Percentiles rank a stretch among this genome's conserved stretches.
Conservation (phyloP, 2,888 invertebrate genomes). For the Mamestra brassicae region DNA sequence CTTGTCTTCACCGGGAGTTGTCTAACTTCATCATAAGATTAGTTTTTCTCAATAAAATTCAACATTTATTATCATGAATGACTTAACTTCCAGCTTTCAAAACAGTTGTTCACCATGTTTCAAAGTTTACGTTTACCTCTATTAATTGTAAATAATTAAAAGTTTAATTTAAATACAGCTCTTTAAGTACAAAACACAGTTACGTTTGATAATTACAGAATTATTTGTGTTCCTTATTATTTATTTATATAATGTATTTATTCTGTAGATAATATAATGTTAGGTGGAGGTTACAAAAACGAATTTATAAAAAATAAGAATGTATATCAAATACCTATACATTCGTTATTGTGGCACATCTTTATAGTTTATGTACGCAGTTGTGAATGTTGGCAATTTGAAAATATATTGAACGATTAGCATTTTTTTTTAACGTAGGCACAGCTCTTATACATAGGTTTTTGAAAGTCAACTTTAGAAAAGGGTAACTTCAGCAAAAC, state of each 20-base stretch:
- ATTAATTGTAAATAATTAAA: slow-evolving; percentile 51
- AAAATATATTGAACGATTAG: not conserved
- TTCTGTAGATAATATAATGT: slow-evolving; percentile 39
- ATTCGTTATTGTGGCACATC: slow-evolving; percentile 46
- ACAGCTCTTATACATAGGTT: not conserved
- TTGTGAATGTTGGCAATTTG: slow-evolving; percentile 19
- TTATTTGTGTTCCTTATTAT: slow-evolving; percentile 38
- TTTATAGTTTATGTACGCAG: slow-evolving; percentile 27
- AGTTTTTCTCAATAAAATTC: not conserved
- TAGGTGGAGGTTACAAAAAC: slow-evolving; percentile 29
- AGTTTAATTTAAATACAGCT: slow-evolving; percentile 58
- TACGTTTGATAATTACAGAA: slow-evolving; percentile 51
- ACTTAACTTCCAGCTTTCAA: slow-evolving; percentile 17
- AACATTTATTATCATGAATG: slow-evolving; percentile 10
- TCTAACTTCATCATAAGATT: not conserved
- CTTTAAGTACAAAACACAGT: slow-evolving; percentile 68
- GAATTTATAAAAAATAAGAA: slow-evolving; percentile 32
- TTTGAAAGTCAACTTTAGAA: not conserved
- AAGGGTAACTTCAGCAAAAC: not conserved
- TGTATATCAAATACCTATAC: slow-evolving; percentile 44
- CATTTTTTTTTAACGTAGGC: not conserved
- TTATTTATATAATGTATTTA: slow-evolving; percentile 45
- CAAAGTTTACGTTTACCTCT: slow-evolving; percentile 49
- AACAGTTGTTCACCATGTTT: slow-evolving; percentile 9
- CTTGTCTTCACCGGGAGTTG: too few species aligned